phyloP scores from a whole-genome alignment of 2,113 vertebrate genomes.

The Equus quagga region DNA sequence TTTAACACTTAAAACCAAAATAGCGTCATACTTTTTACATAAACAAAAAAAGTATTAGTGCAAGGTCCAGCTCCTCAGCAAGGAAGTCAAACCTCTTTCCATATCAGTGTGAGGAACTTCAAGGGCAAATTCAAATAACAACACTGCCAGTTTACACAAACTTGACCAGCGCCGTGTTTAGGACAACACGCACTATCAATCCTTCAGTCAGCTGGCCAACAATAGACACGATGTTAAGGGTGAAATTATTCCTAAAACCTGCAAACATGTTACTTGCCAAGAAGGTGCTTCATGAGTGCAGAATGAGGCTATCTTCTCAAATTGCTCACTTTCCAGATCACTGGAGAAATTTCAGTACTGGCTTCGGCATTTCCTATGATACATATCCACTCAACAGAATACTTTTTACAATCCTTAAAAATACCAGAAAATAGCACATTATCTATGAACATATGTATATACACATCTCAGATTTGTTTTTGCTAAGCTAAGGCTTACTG shows the following conservation, averaged over 20 bases:
- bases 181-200: no score
- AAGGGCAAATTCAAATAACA: not conserved
- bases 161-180: rapidly evolving
- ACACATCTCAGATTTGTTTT: not conserved
- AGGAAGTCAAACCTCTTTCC: not conserved
- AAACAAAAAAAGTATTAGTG: not conserved
- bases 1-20: conserved; percentile 22
- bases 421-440: not conserved
- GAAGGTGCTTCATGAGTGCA: not conserved
- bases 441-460: no score
- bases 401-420: not conserved
- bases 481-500: not conserved
- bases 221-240: rapidly evolving
- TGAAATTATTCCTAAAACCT: not conserved
- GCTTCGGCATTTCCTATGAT: not conserved
- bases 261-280: not conserved
- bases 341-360: not conserved
- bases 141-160: not conserved
- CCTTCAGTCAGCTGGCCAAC: not conserved
- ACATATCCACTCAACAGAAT: not conserved
- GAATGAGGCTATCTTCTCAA: not conserved
- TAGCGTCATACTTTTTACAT: not conserved
- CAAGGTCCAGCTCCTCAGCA: not conserved
- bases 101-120: no score
- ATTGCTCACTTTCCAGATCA: not conserved